A percentile compares a stretch with the other conserved stretches of the same genome.
Evolutionary conservation across 2,113 vertebrate species (phyloP).

Genomic region (Marmota monax): DNA sequence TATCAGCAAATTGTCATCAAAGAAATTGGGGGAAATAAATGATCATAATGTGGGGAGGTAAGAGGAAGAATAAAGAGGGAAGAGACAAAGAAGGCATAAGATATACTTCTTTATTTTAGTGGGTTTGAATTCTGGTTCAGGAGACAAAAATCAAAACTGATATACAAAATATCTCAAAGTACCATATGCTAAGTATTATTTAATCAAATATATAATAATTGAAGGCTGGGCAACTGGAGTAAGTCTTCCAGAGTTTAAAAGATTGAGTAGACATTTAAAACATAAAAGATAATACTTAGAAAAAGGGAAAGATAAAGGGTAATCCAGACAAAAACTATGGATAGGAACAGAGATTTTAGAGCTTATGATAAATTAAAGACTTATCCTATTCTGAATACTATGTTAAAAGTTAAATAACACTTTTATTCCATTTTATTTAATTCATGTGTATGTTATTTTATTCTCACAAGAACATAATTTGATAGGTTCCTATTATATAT

Average conservation of each 20-base stretch:
- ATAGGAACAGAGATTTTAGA: not conserved
- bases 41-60: not conserved
- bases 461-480: not conserved
- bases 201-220: conserved; percentile 18
- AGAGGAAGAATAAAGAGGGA: not conserved
- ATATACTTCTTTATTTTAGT: not conserved
- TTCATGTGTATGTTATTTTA: not conserved
- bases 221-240: not conserved
- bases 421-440: conserved; percentile 2
- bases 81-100: not conserved
- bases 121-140: conserved; percentile 32
- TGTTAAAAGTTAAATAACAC: conserved; percentile 19
- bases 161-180: not conserved
- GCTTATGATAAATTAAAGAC: conserved; percentile 2
- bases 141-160: not conserved
- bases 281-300: conserved; percentile 21
- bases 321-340: not conserved
- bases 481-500: conserved; percentile 30
- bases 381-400: not conserved
- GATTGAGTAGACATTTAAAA: conserved; percentile 12
- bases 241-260: not conserved
- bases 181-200: not conserved
- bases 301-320: conserved; percentile 4
- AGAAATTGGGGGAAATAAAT: not conserved
- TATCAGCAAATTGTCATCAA: conserved; percentile 36